These are phyloP conservation scores for Ciconia nigra DNA, from an alignment of 2,797 vertebrate genomes.

Conservation along the genomic window DNA sequence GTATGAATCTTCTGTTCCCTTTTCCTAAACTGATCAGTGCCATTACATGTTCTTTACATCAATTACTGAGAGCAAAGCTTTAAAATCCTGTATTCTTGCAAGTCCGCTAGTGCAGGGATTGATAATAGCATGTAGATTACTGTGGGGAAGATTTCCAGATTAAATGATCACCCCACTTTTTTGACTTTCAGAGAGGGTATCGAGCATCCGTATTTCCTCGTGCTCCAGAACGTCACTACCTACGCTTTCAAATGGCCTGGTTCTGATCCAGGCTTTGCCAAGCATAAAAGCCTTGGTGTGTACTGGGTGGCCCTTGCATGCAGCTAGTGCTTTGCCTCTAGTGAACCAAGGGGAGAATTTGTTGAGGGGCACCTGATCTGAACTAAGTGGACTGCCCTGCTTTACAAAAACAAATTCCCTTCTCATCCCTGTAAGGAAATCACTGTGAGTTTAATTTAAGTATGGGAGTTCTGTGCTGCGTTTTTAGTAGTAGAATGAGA, in stretches of 20 bases:
- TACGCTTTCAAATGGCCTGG: neutral
- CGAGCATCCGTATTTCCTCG: accelerated
- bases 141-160: neutral
- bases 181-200: neutral
- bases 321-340: neutral
- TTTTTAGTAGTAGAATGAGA: neutral
- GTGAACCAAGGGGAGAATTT: neutral
- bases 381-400: neutral
- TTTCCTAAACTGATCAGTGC: neutral
- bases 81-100: neutral
- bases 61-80: neutral
- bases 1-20: neutral
- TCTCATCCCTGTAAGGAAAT: neutral
- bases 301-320: neutral
- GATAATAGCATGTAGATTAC: neutral
- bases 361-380: neutral
- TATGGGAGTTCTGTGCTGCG: neutral
- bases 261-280: neutral
- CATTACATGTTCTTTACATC: neutral
- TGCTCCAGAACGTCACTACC: accelerated
- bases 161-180: neutral
- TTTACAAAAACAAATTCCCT: neutral
- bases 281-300: accelerated
- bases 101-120: neutral
- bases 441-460: neutral